Evolutionary conservation across 23 tunicate genomes (phyloP), one percentile per base, ranked within the genome.

Genomic region (Trididemnum miniatum): DNA sequence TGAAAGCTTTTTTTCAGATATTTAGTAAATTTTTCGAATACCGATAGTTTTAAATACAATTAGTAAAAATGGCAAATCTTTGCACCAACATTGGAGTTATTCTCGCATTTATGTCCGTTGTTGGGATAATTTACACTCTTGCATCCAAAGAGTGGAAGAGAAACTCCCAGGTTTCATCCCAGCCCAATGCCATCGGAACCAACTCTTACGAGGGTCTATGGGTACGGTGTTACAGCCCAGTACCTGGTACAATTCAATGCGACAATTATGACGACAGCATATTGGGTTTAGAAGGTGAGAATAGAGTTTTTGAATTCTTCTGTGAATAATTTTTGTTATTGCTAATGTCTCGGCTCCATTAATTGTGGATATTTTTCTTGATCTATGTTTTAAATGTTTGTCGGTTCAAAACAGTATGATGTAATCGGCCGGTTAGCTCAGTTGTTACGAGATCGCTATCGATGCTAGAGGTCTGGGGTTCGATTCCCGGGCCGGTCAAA

Each of bases 141-240:
- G 97, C 92, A 4, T 87, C 92, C 23, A 87, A 85, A 72, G 65
- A 83, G 9, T 93, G 98, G 98, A 84, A 93, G 66, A 60, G 34
- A 67, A 93, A 93, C 63, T 93, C 98, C 36, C 87, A 75, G 80
- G 89, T 82, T 1, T 75, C 98, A 0, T 88, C 93, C 7, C 80
- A 76, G 0, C 63, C 59, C 51, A 79, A 76, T 27, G 65, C 65
- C 30, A 60, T 57, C 33, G 98, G 98, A 33, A 71, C 84, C 0
- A 34, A 88, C 35, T 88, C 92, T 22, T 93, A 88, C 35, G 98
- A 88, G 83, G 98, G 98, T 18, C 76, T 93, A 28, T 93, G 98
- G 98, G 87, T 93, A 0, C 78, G 93, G 5, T 93, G 98, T 79
- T 79, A 73, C 2, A 88, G 93, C 50, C 85, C 87, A 20, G 66